Base-by-base conservation (phyloP, 2,888 invertebrate genomes). In the Archaeoteleia sp. region DNA sequence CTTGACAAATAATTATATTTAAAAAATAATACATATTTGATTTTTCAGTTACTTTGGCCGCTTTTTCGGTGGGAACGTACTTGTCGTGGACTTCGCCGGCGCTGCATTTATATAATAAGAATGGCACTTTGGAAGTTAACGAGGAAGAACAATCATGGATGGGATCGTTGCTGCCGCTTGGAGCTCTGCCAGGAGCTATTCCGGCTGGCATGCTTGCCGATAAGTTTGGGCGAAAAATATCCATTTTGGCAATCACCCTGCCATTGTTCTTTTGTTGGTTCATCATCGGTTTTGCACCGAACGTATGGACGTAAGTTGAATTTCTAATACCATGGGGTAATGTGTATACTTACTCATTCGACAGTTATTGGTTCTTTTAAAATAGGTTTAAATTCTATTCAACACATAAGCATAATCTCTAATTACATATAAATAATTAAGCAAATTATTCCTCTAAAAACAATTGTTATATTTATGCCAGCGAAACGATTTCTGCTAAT, bases 141-240 rank as follows among this genome's bases (percentile, higher is more conserved):
- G 76, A 86, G 0, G 87, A 88, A 40, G 87, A 92, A 76, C 88
- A 88, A 72, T 90, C 91, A 7, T 93, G 92, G 92, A 89, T 93
- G 53, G 90, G 91, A 0, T 91, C 91, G 5, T 81, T 92, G 27
- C 86, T 92, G 29, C 90, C 92, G 1, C 82, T 92, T 42, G 92
- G 92, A 39, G 92, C 92, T 5, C 85, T 90, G 35, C 78, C 86
- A 85, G 92, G 92, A 1, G 91, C 92, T 0, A 89, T 92, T 76
- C 83, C 89, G 20, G 92, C 91, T 0, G 93, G 92, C 1, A 87
- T 88, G 2, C 82, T 89, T 1, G 90, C 91, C 0, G 89, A 91
- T 42, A 70, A 58, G 35, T 49, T 78, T n/a, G 79, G 79, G 7
- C 70, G 78, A 10, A 82, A 77, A 71, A 70, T 39, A 42, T 70